A percentile compares a stretch with the other conserved stretches of the same genome.
Evolutionary conservation across 2,888 invertebrate species (phyloP).

Genomic region (Oscheius onirici): DNA sequence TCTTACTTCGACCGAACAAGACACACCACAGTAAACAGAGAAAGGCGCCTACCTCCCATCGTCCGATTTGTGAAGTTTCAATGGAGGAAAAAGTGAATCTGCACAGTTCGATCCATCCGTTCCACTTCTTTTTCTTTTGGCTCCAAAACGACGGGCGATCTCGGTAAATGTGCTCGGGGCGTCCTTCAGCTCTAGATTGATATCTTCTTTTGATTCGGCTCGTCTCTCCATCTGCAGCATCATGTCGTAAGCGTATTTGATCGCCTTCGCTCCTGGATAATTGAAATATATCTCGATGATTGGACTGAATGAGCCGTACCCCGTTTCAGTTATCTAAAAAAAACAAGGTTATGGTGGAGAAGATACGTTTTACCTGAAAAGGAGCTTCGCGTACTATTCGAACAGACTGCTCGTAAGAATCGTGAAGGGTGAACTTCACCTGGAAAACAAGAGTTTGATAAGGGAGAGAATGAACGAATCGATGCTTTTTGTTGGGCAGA

Average conservation of each 20-base stretch:
- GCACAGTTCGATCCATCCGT: background rate
- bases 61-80: slow-evolving; percentile 4
- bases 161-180: slow-evolving; percentile 22
- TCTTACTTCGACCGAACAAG: background rate
- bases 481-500: background rate
- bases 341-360: background rate
- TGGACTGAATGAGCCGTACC: slow-evolving; percentile 21
- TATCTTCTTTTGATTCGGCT: slow-evolving; percentile 4
- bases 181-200: slow-evolving; percentile 29
- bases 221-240: background rate
- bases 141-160: slow-evolving; percentile 4
- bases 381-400: slow-evolving; percentile 24
- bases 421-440: slow-evolving; percentile 31
- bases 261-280: slow-evolving; percentile 31
- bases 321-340: slow-evolving; percentile 27
- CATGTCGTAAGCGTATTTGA: slow-evolving; percentile 33
- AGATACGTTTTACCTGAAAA: slow-evolving; percentile 23
- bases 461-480: background rate
- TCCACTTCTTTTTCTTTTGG: slow-evolving; percentile 21
- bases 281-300: slow-evolving; percentile 19
- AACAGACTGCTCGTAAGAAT: slow-evolving; percentile 16
- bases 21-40: background rate
- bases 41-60: background rate
- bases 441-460: slow-evolving; percentile 5
- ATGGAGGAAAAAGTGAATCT: slow-evolving; percentile 6